Evolutionary conservation across 2,888 invertebrate genomes (phyloP), one percentile per base, ranked within the genome.

Genomic region (Drosophila formosana): DNA sequence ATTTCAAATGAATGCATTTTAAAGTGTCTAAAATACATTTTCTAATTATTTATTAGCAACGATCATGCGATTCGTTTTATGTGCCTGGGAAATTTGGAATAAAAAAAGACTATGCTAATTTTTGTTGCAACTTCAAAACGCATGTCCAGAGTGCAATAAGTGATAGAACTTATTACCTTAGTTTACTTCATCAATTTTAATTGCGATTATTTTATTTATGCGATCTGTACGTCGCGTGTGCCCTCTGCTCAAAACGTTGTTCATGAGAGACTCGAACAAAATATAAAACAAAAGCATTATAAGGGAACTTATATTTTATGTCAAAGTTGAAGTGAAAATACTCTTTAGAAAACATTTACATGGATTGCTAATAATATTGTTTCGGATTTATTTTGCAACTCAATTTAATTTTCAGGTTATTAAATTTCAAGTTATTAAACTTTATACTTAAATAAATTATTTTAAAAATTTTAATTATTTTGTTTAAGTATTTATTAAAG

Each of bases 11-110:
- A 86, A 81, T 71, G 73, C 70, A 70, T 69, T 69, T 39, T 57
- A 68, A 86, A 72, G 69, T 79, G 75, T 78, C 70, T 82, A 73
- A 81, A 71, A 82, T 66, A 60, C 58, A 74, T 75, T 68, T 78
- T 81, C 71, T 18, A 18, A 18, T 57, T 60, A 72, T 79, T 73
- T 81, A 84, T 84, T 84, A 80, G 55, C 72, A 70, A 75, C 75
- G 61, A 55, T 62, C 84, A 87, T 84, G 87, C 83, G 53, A 82
- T 85, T 72, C 61, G 25, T 43, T 58, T 63, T 70, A 66, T 58
- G 63, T 25, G 56, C 78, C 75, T 87, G 83, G 41, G 84, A 86
- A 66, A 49, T n/a, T 47, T 28, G 43, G 18, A 2, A 46, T 53
- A 34, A 62, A 61, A 37, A 34, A 49, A 51, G 43, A 49, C 26